Evolutionary conservation across 2,888 invertebrate genomes (phyloP), one percentile per base, ranked within the genome.

Genomic region (Drosophila colorata): DNA sequence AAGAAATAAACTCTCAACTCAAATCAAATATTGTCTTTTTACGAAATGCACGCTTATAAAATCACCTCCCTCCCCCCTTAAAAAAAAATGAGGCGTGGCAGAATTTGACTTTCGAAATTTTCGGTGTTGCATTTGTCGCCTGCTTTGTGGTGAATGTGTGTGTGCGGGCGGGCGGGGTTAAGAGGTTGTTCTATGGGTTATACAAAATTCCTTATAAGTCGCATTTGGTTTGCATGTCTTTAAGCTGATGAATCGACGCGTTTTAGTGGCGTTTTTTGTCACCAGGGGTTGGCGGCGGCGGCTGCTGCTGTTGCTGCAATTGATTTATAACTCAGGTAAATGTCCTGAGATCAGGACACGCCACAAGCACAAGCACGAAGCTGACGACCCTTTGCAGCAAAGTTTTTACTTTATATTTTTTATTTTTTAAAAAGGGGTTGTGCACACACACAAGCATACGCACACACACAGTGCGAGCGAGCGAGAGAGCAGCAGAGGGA

Each of bases 331-430:
- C 87, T 83, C 82, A 83, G 82, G 82, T 83, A 88, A 83, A 80
- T 88, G 80, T 83, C 84, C 88, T 83, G 88, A 74, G 87, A 88
- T 88, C 88, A 77, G 83, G 64, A 80, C 87, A 87, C 67, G 77
- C 57, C 80, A 85, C 69, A 58, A 59, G 44, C 64, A 38, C n/a
- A 18, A 11, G 16, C 38, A 40, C 53, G 33, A 53, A 53, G 46
- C n/a, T 41, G 55, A n/a, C 63, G 76, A 74, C 77, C 76, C 76
- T 68, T 59, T 63, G 59, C 69, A 53, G 78, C 47, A 48, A 80
- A 73, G 56, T 69, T 80, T 63, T 51, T 49, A 74, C 56, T 51
- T 49, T 46, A 28, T 6, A n/a, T 31, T 44, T 46, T 63, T 48
- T 40, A n/a, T 61, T 51, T 67, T 66, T 33, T 16, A 63, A 67